phyloP scores from a whole-genome alignment of 2,888 invertebrate genomes.

The Pammene fasciana region DNA sequence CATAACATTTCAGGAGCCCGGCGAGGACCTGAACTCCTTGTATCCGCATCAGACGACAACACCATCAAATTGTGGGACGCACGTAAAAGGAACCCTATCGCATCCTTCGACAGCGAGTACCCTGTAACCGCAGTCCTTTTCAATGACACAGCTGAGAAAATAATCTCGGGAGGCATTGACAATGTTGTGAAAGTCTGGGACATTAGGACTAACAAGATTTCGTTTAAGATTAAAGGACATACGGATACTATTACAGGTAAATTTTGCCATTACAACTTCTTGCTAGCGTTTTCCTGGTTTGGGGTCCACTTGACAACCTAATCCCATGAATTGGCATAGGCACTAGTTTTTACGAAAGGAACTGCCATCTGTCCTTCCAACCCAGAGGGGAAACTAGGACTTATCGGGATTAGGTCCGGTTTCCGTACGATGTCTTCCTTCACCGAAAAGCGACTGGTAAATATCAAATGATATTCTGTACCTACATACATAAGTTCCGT shows the following conservation, averaged over 20 bases:
- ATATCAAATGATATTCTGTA: too few species aligned
- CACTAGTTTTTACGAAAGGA: too few species aligned
- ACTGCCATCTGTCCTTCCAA: too few species aligned
- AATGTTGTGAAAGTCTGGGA: constrained; percentile 99
- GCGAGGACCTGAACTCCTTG: constrained; percentile 94
- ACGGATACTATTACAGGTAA: constrained; percentile 96
- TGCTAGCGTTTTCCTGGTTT: too few species aligned
- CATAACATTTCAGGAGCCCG: constrained; percentile 84
- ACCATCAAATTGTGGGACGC: constrained; percentile 97
- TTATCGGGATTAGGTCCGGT: too few species aligned
- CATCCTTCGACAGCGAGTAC: constrained; percentile 88
- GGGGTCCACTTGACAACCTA: too few species aligned
- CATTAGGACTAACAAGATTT: constrained; percentile 91
- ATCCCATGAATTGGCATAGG: too few species aligned
- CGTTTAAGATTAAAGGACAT: constrained; percentile 95
- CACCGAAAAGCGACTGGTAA: too few species aligned
- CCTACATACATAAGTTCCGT: too few species aligned
- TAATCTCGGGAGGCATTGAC: constrained; percentile 97
- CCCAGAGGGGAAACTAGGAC: too few species aligned
- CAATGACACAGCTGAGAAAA: constrained; percentile 97
- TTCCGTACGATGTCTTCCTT: too few species aligned
- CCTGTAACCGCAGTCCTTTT: constrained; percentile 95
- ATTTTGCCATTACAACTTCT: too few species aligned
- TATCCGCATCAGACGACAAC: constrained; percentile 97
- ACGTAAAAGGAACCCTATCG: constrained; percentile 90